Base-by-base conservation (phyloP, 2,113 vertebrate species). In the Noctilio leporinus region DNA sequence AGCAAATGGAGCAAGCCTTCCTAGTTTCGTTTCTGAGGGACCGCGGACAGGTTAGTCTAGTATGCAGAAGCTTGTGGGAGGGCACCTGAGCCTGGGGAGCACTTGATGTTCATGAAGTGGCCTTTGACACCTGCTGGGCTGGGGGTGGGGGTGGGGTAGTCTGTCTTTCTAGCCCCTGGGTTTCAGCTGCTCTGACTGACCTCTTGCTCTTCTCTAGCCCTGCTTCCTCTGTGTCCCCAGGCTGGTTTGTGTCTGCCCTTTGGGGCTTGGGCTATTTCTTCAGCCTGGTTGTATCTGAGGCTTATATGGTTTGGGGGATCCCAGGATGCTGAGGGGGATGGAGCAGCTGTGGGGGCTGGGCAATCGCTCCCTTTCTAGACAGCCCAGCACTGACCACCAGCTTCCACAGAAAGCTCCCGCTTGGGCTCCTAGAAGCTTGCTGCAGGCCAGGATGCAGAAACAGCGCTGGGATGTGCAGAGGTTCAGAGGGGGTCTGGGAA, bases 21-120 rank as follows among this genome's bases (percentile, higher is more conserved):
- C 12, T 4, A 11, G 62, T 28, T 73, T 8, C 19, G 83, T 53
- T 49, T 93, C 22, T 5, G 12, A 38, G 82, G 0, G 49, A 1
- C 30, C 15, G 7, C 9, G 3, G 1, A 15, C 0, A 4, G 1
- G 26, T 47, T n/a, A n/a, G 57, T 65, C 69, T 14, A 11, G 22
- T 22, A 5, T 22, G 1, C 43, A 33, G 35, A 8, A 65, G 51
- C 6, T 3, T 40, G 7, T 0, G 33, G 55, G 81, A 28, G 51
- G 33, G 55, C 22, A 10, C 1, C 3, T 10, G 26, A 43, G 65
- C 53, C n/a, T 70, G 8, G 15, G 9, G 14, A 53, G 49, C 7
- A 15, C 24, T 59, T n/a, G 10, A 20, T 14, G 7, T 4, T 28
- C 26, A 19, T 1, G 1, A 33, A 35, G 55, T 26, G 38, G 67